phyloP scores from a whole-genome alignment of 2,113 vertebrate genomes.

The Oryzias melastigma region DNA sequence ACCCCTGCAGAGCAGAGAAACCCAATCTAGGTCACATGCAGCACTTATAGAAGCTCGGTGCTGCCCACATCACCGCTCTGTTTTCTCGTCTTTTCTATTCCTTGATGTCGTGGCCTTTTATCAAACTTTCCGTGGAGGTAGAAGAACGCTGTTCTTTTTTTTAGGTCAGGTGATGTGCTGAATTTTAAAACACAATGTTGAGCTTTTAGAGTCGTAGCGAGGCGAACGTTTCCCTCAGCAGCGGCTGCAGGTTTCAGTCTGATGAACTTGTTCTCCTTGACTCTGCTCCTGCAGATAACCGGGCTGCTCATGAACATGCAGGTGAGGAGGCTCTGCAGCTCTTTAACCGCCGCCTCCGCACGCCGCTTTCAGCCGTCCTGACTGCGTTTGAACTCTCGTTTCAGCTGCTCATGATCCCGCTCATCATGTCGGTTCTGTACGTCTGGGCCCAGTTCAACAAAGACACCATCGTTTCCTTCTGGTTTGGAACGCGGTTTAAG shows the following conservation, averaged over 20 bases:
- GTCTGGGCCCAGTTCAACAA: slow-evolving; percentile 98
- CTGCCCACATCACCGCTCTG: slow-evolving; percentile 25
- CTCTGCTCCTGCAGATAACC: slow-evolving; percentile 83
- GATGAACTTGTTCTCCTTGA: slow-evolving; percentile 71
- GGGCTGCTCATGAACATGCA: slow-evolving; percentile 93
- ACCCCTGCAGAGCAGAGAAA: slow-evolving; percentile 63
- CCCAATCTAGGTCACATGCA: slow-evolving; percentile 66
- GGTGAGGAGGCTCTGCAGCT: slow-evolving; percentile 74
- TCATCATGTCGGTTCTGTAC: slow-evolving; percentile 98
- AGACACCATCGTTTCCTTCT: slow-evolving; percentile 93
- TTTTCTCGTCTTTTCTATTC: not conserved
- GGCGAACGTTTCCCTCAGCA: slow-evolving; percentile 8
- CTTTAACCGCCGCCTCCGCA: not conserved
- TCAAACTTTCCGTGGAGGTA: slow-evolving; percentile 8
- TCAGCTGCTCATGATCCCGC: slow-evolving; percentile 94
- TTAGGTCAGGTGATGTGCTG: not conserved
- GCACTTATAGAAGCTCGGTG: slow-evolving; percentile 41
- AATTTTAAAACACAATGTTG: not conserved
- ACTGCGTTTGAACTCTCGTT: slow-evolving; percentile 2
- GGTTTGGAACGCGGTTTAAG: slow-evolving; percentile 99
- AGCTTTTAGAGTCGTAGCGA: not conserved
- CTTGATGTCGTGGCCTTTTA: no score
- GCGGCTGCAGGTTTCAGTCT: slow-evolving; percentile 21
- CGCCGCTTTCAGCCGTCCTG: not conserved
- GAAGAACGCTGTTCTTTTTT: not conserved